Evolutionary conservation across 1,140 invertebrate genomes (phyloP).

Genomic region (Apis cerana): DNA sequence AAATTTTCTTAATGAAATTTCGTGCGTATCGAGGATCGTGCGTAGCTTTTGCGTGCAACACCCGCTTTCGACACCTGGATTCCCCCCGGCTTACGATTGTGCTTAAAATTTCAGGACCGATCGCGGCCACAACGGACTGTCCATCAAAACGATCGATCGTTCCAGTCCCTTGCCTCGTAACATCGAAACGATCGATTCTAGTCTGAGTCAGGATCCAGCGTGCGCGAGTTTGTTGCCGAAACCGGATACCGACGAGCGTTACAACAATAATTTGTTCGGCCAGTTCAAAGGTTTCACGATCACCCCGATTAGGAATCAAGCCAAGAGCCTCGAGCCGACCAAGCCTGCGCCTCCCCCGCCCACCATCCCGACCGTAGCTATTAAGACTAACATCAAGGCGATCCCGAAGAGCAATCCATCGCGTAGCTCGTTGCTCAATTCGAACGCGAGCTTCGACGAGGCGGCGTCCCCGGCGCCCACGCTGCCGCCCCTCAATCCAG

Average conservation of each 20-base stretch:
- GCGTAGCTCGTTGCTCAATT: slow-evolving; percentile 62
- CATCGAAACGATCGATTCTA: slow-evolving; percentile 78
- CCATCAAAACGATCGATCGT: slow-evolving; percentile 78
- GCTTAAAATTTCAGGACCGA: slow-evolving; percentile 75
- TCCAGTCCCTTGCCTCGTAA: slow-evolving; percentile 69
- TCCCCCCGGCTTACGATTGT: slow-evolving; percentile 60
- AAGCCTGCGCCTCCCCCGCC: slow-evolving; percentile 81
- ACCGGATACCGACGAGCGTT: slow-evolving; percentile 78
- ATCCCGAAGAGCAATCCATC: slow-evolving; percentile 52
- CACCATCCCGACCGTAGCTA: slow-evolving; percentile 74
- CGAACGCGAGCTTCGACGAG: slow-evolving; percentile 76
- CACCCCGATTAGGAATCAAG: slow-evolving; percentile 81
- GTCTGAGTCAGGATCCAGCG: slow-evolving; percentile 76
- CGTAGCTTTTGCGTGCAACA: neutral
- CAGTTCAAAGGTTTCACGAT: slow-evolving; percentile 93
- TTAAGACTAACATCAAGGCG: slow-evolving; percentile 75
- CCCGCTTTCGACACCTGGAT: slow-evolving; percentile 32
- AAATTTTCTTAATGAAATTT: neutral
- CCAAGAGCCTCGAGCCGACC: slow-evolving; percentile 77
- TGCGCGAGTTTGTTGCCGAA: slow-evolving; percentile 81
- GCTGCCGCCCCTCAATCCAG: slow-evolving; percentile 83
- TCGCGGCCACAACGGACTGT: slow-evolving; percentile 67
- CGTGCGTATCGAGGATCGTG: neutral
- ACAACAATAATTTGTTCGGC: slow-evolving; percentile 87
- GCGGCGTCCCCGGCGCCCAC: slow-evolving; percentile 82